phyloP scores from a whole-genome alignment of 2,113 vertebrate species.

The Tursiops truncatus region DNA sequence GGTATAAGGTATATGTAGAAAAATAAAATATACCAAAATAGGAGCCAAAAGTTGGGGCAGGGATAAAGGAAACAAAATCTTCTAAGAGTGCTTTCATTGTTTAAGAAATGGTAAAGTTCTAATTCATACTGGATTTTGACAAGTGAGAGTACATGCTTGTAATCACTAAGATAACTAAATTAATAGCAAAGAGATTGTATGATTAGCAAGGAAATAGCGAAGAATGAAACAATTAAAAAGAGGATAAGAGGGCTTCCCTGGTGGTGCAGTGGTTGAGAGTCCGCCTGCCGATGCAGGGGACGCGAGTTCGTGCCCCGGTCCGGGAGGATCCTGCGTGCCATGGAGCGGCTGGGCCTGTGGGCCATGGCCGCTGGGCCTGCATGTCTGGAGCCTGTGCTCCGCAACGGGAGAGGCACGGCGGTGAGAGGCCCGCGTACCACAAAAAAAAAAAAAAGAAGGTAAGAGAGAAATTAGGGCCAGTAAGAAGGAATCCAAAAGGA shows the following conservation, averaged over 20 bases:
- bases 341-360: too few species aligned
- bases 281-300: too few species aligned
- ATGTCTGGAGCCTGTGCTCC: too few species aligned
- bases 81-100: neutral
- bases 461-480: neutral
- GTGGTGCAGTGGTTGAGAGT: too few species aligned
- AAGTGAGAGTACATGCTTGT: neutral
- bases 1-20: neutral
- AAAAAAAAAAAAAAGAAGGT: neutral
- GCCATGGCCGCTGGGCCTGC: too few species aligned
- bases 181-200: neutral
- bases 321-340: too few species aligned
- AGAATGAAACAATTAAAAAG: neutral
- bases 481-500: neutral
- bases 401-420: too few species aligned
- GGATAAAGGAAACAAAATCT: neutral
- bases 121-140: neutral
- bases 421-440: too few species aligned
- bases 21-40: neutral
- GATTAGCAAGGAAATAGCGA: neutral
- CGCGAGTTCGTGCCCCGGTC: too few species aligned
- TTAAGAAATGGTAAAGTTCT: neutral
- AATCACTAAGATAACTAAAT: neutral
- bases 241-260: neutral
- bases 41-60: neutral